These are phyloP conservation scores for Tenodera sinensis DNA, from an alignment of 2,888 invertebrate genomes.

Conservation along the genomic window DNA sequence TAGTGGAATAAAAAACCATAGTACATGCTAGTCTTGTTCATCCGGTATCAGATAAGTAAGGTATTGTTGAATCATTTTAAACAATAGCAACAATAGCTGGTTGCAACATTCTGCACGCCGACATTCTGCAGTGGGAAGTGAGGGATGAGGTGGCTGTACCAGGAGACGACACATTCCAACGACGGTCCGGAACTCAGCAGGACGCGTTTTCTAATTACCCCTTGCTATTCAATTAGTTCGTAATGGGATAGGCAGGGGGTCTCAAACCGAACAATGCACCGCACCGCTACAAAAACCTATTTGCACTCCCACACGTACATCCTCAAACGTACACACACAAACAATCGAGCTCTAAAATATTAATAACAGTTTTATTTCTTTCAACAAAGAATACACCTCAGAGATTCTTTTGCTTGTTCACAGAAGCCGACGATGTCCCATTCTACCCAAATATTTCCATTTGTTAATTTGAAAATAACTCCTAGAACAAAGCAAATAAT, in stretches of 20 bases:
- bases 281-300: neutral
- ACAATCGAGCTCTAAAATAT: neutral
- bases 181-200: conserved; percentile 7
- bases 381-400: neutral
- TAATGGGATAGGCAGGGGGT: conserved; percentile 10
- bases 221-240: conserved; percentile 20
- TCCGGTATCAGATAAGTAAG: no score
- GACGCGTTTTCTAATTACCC: conserved; percentile 20
- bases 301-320: neutral
- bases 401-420: neutral
- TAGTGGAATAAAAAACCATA: no score
- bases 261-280: conserved; percentile 5
- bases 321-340: neutral
- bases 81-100: neutral
- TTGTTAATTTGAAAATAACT: neutral
- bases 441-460: neutral
- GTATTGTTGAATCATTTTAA: no score
- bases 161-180: conserved; percentile 7
- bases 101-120: neutral
- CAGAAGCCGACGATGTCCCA: neutral
- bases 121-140: neutral
- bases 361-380: neutral
- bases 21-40: no score
- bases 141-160: neutral
- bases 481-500: neutral